Base-by-base conservation (phyloP, 2,797 vertebrate species). In the Schizothorax lantsangensis region DNA sequence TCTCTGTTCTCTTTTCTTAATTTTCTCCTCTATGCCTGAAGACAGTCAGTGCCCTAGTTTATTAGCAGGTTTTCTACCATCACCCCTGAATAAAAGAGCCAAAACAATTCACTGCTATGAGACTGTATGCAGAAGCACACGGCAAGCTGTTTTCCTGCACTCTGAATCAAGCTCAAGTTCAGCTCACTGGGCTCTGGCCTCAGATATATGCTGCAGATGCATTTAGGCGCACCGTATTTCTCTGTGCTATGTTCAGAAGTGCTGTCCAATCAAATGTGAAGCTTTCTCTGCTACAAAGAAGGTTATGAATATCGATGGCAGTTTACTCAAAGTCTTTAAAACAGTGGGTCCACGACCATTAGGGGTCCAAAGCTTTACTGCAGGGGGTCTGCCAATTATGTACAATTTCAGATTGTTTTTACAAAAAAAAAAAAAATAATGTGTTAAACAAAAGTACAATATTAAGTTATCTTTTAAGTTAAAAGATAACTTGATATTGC, bases 11-110 rank as follows among this genome's bases (percentile, higher is more conserved):
- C 69, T 79, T 62, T 64, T 71, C 83, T 83, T 75, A 47, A 23
- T 40, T 43, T 83, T 88, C 81, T 84, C 68, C 89, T 64, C 88
- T 12, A 57, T 72, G 93, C 95, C 94, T 30, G 87, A 82, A 95
- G 94, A 93, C 86, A 93, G 85, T 85, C 88, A 87, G 85, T 94
- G 94, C 86, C 95, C 94, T 94, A 95, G 92, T 93, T 95, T 81
- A 85, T 57, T 69, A 91, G 87, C 81, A 91, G 91, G 92, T 93
- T 94, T 92, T 90, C 91, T 90, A 87, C 89, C 88, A 90, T 92
- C 90, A 90, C 84, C 88, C 87, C 84, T 57, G 26, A 87, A 88
- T 84, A 75, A 74, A 84, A 79, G 62, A 86, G 90, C 91, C 78
- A 87, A 90, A 92, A 92, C 88, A 91, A 91, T 66, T 84, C 47